Conservation (phyloP, 2,888 invertebrate genomes). For the Pyrgus malvae region DNA sequence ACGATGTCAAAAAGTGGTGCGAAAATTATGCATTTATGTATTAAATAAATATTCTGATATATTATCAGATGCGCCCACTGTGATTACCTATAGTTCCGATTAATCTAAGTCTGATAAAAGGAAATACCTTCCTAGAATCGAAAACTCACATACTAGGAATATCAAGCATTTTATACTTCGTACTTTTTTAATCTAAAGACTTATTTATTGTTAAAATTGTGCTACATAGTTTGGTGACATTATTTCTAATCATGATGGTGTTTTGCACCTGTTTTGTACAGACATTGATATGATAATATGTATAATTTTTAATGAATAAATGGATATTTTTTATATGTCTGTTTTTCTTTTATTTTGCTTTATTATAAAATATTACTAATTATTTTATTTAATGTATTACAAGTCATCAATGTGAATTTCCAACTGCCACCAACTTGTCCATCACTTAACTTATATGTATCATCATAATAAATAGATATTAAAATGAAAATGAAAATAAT, state of each 20-base stretch:
- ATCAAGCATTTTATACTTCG: background rate
- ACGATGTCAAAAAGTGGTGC: slow-evolving; percentile 9
- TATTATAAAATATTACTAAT: background rate
- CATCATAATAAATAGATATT: no score
- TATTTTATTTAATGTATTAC: no score
- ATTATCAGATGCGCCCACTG: background rate
- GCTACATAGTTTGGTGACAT: slow-evolving; percentile 2
- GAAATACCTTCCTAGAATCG: background rate
- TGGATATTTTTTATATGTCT: slow-evolving; percentile 40
- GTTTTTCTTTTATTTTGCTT: no score
- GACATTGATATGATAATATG: slow-evolving; percentile 48
- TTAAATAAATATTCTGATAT: background rate
- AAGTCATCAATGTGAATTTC: no score
- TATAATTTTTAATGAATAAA: slow-evolving; percentile 50
- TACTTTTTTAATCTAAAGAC: background rate
- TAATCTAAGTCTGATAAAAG: background rate
- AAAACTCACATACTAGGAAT: background rate
- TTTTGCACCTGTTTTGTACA: slow-evolving; percentile 49
- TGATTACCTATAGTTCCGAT: no score
- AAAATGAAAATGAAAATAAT: no score
- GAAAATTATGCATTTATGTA: background rate
- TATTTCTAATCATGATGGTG: slow-evolving; percentile 24
- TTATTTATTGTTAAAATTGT: slow-evolving; percentile 1
- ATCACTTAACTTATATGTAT: no score
- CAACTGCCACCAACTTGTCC: no score